Evolutionary conservation across 2,797 vertebrate species (phyloP), one percentile per base, ranked within the genome.

Genomic region (Oceanodroma leucorhoa): DNA sequence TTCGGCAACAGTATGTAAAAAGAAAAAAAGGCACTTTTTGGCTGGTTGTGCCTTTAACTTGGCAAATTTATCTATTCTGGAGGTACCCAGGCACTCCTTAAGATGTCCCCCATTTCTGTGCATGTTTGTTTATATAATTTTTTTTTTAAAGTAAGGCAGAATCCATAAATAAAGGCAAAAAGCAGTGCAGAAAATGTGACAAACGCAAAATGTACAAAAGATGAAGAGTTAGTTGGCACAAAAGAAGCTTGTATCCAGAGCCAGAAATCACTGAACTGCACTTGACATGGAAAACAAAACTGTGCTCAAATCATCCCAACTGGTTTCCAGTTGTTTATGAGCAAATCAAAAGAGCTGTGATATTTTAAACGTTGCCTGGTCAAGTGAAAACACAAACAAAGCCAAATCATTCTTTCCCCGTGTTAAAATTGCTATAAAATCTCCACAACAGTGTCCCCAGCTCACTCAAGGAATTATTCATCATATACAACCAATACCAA

Each of bases 141-240:
- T 43, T 61, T 72, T 90, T 34, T 55, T n/a, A 97, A 95, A 97
- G 95, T 98, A 98, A 98, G 97, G 98, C 97, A 98, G 97, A 98
- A 97, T 94, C 95, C 91, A 90, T 94, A 97, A 97, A 97, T 93
- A 87, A 97, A 97, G 97, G 95, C 92, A 93, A 96, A 96, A 97
- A 97, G 96, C 66, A 95, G 93, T 90, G 93, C 53, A 73, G 91
- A 95, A 96, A 95, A 95, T 26, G 76, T 89, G 78, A 91, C 81
- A 57, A 96, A 96, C 60, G 58, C 82, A 96, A 96, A 95, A 94
- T 48, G 85, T 95, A 96, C 92, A 94, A 67, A 88, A 92, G 67
- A 95, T 73, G 95, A 96, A 93, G 94, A 97, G 97, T 95, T 96
- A 95, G 92, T 94, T 97, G 97, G 97, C 96, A 97, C 91, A 96